Conservation (phyloP, 2,797 vertebrate genomes). For the Microcaecilia unicolor region DNA sequence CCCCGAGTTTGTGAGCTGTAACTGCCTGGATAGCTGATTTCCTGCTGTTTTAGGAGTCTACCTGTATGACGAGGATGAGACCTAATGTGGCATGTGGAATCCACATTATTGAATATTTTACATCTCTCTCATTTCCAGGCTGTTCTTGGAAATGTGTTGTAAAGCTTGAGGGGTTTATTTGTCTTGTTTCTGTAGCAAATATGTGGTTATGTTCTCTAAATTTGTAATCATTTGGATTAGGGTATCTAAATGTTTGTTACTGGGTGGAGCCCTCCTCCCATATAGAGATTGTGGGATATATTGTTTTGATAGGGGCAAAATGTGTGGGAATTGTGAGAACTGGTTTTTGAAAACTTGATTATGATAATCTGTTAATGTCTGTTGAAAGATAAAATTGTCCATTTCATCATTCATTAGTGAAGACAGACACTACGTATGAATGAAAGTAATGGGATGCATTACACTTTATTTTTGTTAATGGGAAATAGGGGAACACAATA, state of each 20-base stretch:
- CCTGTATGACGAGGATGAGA: no score
- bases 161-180: no score
- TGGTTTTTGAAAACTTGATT: slow-evolving; percentile 38
- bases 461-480: slow-evolving; percentile 22
- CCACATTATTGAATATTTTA: no score
- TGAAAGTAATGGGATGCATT: slow-evolving; percentile 37
- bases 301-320: slow-evolving; percentile 37
- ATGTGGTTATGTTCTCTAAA: slow-evolving; percentile 18
- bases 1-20: no score
- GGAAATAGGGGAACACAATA: slow-evolving; percentile 3
- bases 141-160: no score
- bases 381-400: slow-evolving; percentile 24
- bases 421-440: slow-evolving; percentile 20
- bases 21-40: no score
- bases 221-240: slow-evolving; percentile 24
- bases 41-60: no score
- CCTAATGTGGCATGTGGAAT: no score
- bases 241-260: slow-evolving; percentile 7
- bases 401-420: slow-evolving; percentile 21
- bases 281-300: slow-evolving; percentile 15
- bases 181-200: slow-evolving; percentile 16
- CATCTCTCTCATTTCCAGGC: no score
- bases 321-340: slow-evolving; percentile 31
- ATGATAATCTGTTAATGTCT: slow-evolving; percentile 28
- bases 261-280: slow-evolving; percentile 15